Evolutionary conservation across 2,797 vertebrate genomes (phyloP), one percentile per base, ranked within the genome.

Genomic region (Cirrhinus molitorella): DNA sequence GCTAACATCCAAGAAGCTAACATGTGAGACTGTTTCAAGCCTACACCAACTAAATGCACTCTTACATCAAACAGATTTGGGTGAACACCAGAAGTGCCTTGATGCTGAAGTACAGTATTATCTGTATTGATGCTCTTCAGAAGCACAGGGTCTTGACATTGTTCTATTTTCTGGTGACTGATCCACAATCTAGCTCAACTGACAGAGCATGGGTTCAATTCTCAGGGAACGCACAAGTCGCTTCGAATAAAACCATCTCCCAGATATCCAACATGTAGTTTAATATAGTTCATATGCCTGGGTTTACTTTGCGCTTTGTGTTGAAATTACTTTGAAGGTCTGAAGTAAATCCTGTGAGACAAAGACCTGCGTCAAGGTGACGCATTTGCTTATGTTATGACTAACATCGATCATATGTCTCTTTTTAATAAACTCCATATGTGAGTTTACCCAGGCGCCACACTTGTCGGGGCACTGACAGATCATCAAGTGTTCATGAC

Each of bases 161-260:
- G 19, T 25, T 71, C 23, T 19, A 34, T 63, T 61, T n/a, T 34
- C 55, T 51, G 49, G 16, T 84, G 49, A 86, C 68, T 87, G 85
- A 88, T 89, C 87, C 86, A 88, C 85, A 51, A 74, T 73, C 89
- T 83, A 25, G 53, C 53, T 74, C 34, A 75, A 25, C 37, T 17
- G n/a, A 3, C 17, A 57, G 34, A 57, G 34, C 51, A 57, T 17
- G 21, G n/a, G 7, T 43, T 57, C 8, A 23, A 53, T 75, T 57
- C 72, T 59, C 53, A 59, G n/a, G 72, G 7, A 57, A 40, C n/a
- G 1, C 73, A 25, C 53, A 75, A 75, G 72, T 59, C 2, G 4
- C 9, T 75, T 75, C 1, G 14, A 43, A 73, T 37, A 65, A 17
- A 73, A 74, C n/a, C 31, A 34, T 65, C 45, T 81, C 31, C 34